Conservation (phyloP, 2,113 vertebrate species). For the Canis aureus region DNA sequence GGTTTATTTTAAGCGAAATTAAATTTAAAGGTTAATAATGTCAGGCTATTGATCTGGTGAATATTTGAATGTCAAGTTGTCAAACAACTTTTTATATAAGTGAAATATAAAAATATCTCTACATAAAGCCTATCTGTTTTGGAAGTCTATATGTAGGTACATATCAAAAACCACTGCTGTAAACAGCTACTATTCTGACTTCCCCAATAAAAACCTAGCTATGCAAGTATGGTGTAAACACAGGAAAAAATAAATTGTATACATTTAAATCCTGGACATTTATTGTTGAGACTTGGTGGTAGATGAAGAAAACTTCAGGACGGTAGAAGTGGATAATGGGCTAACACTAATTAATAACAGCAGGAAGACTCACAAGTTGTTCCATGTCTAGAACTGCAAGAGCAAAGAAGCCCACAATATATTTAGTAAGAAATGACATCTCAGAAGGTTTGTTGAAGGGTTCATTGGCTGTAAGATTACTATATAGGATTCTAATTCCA, state of each 20-base stretch:
- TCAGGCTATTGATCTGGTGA: neutral
- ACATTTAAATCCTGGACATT: neutral
- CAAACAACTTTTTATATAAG: neutral
- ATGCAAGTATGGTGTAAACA: neutral
- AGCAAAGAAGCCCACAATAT: fast-evolving
- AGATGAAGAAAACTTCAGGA: neutral
- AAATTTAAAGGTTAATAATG: neutral
- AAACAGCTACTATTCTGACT: neutral
- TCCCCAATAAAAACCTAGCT: neutral
- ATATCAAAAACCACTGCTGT: neutral
- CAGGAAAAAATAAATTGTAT: neutral
- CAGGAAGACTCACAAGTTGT: neutral
- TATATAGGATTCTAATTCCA: neutral
- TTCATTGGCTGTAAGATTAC: neutral
- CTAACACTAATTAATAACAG: neutral
- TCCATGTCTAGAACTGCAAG: neutral
- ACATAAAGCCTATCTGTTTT: neutral
- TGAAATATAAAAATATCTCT: neutral
- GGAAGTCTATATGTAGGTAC: neutral
- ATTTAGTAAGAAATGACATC: neutral
- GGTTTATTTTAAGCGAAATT: neutral
- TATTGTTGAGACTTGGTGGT: neutral
- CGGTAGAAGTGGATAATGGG: too few relatives aligned
- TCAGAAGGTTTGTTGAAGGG: neutral
- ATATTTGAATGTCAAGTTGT: neutral